Base-by-base conservation (phyloP, 2,797 vertebrate species). In the Masticophis lateralis region DNA sequence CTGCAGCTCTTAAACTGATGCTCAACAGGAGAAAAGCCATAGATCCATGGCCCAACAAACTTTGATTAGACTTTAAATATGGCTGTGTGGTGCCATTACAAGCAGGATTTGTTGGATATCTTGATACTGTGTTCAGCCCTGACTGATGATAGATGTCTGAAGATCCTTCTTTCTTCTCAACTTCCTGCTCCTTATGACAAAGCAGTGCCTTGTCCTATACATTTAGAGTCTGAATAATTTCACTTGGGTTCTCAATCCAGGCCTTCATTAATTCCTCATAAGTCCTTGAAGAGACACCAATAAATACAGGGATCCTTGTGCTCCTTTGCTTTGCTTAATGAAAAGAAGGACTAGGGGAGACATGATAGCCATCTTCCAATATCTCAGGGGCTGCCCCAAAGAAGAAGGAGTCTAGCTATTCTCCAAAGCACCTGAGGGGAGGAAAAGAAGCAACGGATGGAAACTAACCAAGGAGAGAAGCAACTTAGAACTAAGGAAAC, bases 221-320 rank as follows among this genome's bases (percentile, higher is more conserved):
- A 95, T 95, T 97, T 97, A 95, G 88, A 86, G 94, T 95, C 93
- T 93, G 95, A 97, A 97, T 96, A 12, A 90, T 96, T 97, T 97
- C 95, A 97, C 95, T 96, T 95, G 94, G 96, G 94, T 3, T 22
- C 95, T 91, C 79, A 95, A 96, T 94, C 87, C 74, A 3, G 90
- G 95, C 94, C 79, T 47, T 95, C 86, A 37, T 89, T 69, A 90
- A 88, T 94, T 74, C 92, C 86, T 90, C 69, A 47, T 7, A 89
- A 87, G 95, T 95, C 95, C 96, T 97, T 96, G 86, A 94, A 95
- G 97, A 96, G 83, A 92, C 66, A 69, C n/a, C 66, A 69, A 69
- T 69, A 32, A 69, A 32, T 18, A 32, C 63, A 66, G 1, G 28
- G 12, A 66, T n/a, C 0, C 4, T 69, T 69, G n/a, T 32, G 6